Base-by-base conservation (phyloP, 2,888 invertebrate genomes). In the Acleris laterana region DNA sequence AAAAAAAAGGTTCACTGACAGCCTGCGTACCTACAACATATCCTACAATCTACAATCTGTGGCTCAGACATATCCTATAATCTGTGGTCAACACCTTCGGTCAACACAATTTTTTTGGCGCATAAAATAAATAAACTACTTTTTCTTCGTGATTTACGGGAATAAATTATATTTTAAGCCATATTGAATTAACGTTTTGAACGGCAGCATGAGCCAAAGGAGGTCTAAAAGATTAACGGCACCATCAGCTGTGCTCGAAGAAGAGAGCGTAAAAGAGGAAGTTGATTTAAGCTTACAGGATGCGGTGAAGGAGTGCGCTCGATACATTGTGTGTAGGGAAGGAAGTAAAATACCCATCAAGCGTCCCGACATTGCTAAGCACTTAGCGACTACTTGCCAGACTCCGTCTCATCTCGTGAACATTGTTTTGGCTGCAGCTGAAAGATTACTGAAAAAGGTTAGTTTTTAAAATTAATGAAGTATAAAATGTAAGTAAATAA, bases 291-390 rank as follows among this genome's bases (percentile, higher is more conserved):
- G 69, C 9, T 66, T 79, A 1, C 78, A 80, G 13, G 80, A 81
- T 16, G 72, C 85, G 2, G 78, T 87, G 5, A 82, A 78, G 17
- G 88, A 90, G 72, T 93, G 92, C 61, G 89, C 88, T 6, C 82
- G 87, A 7, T 91, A 75, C 62, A 82, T 93, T 28, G 38, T 90
- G 13, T 86, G 81, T 70, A 79, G 89, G 0, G 89, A 91, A 81
- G 86, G 88, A 19, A 89, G 89, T 68, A 92, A 92, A 76, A 76
- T 85, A 56, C 91, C 90, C 0, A 83, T 93, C 17, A 89, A 86
- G 74, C 81, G 86, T 5, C 70, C 79, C 2, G 91, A 92, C 72
- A 86, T 93, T 32, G 65, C 75, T 3, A 89, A 87, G 71, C 84
- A 90, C 70, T 72, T 93, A 5, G 74, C 60, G 49, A 77, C 72